Evolutionary conservation across 2,888 invertebrate species (phyloP), one percentile per base, ranked within the genome.

Genomic region (Scaptomyza polygonia): DNA sequence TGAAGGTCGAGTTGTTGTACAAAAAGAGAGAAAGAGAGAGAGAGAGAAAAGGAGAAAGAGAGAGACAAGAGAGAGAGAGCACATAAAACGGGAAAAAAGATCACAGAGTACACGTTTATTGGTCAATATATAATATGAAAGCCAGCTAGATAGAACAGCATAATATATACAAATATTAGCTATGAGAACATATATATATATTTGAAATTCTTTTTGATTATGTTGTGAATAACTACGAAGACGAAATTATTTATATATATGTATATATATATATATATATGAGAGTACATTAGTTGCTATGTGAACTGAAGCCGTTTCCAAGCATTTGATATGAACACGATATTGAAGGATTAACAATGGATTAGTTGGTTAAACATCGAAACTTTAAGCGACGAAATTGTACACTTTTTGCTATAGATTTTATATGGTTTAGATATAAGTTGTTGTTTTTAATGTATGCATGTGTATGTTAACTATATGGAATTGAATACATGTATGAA

Each of bases 81-180:
- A 87, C 84, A 86, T 79, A 85, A 88, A 84, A 84, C 51, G 88
- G 86, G 86, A 87, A 89, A 77, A 89, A 78, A 88, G 80, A 88
- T 78, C 88, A 87, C 84, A 88, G 69, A 71, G 53, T 71, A 78
- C 56, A 87, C 79, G 67, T 79, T 85, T 85, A 86, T 85, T 83
- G 70, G 67, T 77, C 78, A 77, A 61, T 72, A 72, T 72, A 67
- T 72, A 58, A 63, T 36, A 64, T 51, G 44, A 62, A 39, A 69
- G 69, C 55, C 62, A 63, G 56, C 67, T 79, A 82, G 62, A 75
- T n/a, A n/a, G n/a, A 62, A 66, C 65, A 80, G 73, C 69, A 57
- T 63, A 36, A 36, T 36, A 36, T 54, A 47, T 52, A 72, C 64
- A 39, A 51, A 47, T 58, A 73, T 67, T 54, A 75, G 72, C 71